Evolutionary conservation across 2,888 invertebrate genomes (phyloP), one percentile per base, ranked within the genome.

Genomic region (Petrolisthes manimaculis): DNA sequence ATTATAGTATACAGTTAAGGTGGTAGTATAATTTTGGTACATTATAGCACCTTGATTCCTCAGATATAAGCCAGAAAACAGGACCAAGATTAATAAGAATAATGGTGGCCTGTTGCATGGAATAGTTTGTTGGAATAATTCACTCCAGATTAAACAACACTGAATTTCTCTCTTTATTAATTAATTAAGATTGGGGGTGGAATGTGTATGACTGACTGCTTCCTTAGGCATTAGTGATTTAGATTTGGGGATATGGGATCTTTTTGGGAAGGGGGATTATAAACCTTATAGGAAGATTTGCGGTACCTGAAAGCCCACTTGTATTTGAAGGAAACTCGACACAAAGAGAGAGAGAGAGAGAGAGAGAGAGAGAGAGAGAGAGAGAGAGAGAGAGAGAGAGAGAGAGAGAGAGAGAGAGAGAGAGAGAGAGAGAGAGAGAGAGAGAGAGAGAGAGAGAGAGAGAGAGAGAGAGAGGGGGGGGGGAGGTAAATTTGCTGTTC

Each of bases 311-410:
- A 37, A 37, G 37, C 37, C 37, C 37, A 1, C 37, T 37, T 37
- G 2, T 37, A 37, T 37, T 37, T 37, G 37, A 37, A 37, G 37
- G 37, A 37, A 37, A 37, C 0, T 37, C 37, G 37, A 37, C 37
- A 37, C 37, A 37, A 61, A 61, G 37, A 24, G 61, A 80, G 74
- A 37, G 37, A 37, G 37, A 37, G 37, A 37, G 37, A 37, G 37
- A 18, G n/a, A 18, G 74, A 74, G 74, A 18, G n/a, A 74, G 74
- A 78, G 78, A 78, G 37, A 37, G 78, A 75, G 75, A 75, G 75
- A 75, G 75, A 75, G 75, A 75, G 51, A 78, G 78, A 37, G 51
- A 78, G 78, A 78, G 78, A 37, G 78, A 78, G n/a, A 74, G 74
- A 74, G 74, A 74, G n/a, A 53, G n/a, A 14, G 54, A 54, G 8